Percentiles rank a stretch among this genome's conserved stretches.
These are phyloP conservation scores for Fissipunctia ypsillon DNA, from an alignment of 2,888 invertebrate genomes.

Conservation along the genomic window DNA sequence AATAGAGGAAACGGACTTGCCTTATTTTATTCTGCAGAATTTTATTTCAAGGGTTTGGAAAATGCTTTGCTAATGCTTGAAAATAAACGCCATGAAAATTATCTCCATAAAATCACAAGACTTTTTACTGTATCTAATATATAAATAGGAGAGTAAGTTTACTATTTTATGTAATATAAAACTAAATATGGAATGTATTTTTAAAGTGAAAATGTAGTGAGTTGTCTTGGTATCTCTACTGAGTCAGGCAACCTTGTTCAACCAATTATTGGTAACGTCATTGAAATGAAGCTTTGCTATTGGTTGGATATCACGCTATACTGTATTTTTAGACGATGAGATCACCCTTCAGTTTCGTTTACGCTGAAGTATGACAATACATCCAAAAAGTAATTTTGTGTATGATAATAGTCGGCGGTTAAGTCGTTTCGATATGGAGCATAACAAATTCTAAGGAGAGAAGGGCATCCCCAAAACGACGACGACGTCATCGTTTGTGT, in stretches of 20 bases:
- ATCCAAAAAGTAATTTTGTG: slow-evolving; percentile 75
- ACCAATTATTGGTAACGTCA: slow-evolving; percentile 78
- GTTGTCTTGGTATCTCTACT: slow-evolving; percentile 44
- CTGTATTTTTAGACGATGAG: slow-evolving; percentile 82
- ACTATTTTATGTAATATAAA: background rate
- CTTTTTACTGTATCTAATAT: background rate
- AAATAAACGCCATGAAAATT: no score
- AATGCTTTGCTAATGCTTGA: no score
- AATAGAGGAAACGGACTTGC: background rate
- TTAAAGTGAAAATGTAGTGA: slow-evolving; percentile 34
- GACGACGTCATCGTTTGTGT: slow-evolving; percentile 72
- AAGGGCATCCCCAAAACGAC: slow-evolving; percentile 89
- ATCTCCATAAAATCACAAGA: background rate
- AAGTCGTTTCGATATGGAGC: slow-evolving; percentile 77
- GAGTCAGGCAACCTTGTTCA: slow-evolving; percentile 33
- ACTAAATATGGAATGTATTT: background rate
- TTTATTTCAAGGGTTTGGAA: no score
- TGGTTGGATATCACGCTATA: slow-evolving; percentile 85
- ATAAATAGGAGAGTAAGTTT: background rate
- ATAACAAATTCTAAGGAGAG: slow-evolving; percentile 82
- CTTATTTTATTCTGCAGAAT: no score
- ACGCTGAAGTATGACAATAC: slow-evolving; percentile 69
- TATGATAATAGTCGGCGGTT: slow-evolving; percentile 74
- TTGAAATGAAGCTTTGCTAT: slow-evolving; percentile 69
- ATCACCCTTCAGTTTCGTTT: slow-evolving; percentile 83